Base-by-base conservation (phyloP, 2,113 vertebrate species). In the Pachycephala philippinensis region DNA sequence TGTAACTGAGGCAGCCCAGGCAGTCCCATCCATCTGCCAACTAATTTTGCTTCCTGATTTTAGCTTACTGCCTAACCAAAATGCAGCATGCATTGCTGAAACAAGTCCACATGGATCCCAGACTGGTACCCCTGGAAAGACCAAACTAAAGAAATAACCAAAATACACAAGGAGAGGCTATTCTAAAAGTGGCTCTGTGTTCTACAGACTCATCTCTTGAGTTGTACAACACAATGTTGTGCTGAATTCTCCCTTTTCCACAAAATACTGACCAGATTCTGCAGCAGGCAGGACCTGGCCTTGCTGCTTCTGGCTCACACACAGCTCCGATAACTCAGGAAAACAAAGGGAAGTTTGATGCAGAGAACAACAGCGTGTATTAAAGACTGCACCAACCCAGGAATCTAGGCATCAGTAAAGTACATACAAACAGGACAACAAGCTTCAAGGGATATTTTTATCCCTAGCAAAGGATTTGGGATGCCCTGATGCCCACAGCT, bases 201-300 rank as follows among this genome's bases (percentile, higher is more conserved):
- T 57, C 27, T 37, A 15, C 44, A 68, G n/a, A 35, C 12, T 40
- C 63, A 49, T 10, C 24, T 71, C n/a, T 1, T 26, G 4, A 59
- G 28, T 9, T 31, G 30, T 11, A 59, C 19, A 30, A 8, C 0
- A 47, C 1, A 3, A 20, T 2, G 13, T 12, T 7, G 7, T 6
- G 35, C 44, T 44, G n/a, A 31, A 14, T 37, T 60, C 40, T 33
- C 13, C 1, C 1, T 69, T 45, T 78, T 45, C 35, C 23, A 28
- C 45, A 27, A 59, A 54, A 17, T 5, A 31, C 2, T 37, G 70
- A 18, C 12, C 35, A 40, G 49, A 77, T 40, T 10, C 59, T 26
- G 15, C 2, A 5, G 22, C 11, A 37, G 27, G 60, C 27, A 56
- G 6, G 59, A 44, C 10, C 39, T 12, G 28, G 42, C n/a, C 24